Base-by-base conservation (phyloP, 1,140 invertebrate genomes). In the Theocolax elegans region DNA sequence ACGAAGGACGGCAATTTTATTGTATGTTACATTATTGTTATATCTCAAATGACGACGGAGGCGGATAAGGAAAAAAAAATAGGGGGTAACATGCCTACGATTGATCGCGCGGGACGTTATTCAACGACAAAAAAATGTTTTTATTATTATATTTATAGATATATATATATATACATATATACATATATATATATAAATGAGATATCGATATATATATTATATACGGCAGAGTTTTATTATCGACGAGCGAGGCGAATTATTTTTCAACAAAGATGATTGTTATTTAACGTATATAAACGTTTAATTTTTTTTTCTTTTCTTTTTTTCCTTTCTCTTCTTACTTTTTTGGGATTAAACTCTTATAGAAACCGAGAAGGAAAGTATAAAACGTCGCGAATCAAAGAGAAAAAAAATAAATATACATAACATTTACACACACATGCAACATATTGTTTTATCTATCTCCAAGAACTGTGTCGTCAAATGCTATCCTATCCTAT, bases 401-500 rank as follows among this genome's bases (percentile, higher is more conserved):
- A 42, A 53, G 48, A 64, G 31, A 51, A 6, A 60, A 62, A 63
- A 60, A 25, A 48, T 38, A 60, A 51, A 40, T 62, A 49, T 60
- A 51, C 12, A 64, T 7, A 46, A 48, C 29, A 59, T 38, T 58
- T 35, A 67, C 40, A 58, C 25, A 51, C 27, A 46, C 42, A 48
- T 21, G n/a, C 29, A 48, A 59, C 40, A 66, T 53, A 67, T 72
- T 67, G 75, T 68, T 72, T 23, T 72, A 77, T 73, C 62, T 72
- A 72, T 63, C 68, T 71, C 70, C 46, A 73, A 75, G 74, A 75
- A 75, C 74, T 76, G 79, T 80, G 77, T 80, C 76, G 75, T 68
- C 74, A 76, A 79, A 76, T 79, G 75, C 78, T 78, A 77, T 84
- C 83, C 81, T 83, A 82, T 81, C 75, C 77, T 82, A 84, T 84